Evolutionary conservation across 37 sponge, comb jelly and placozoan genomes (phyloP).

Genomic region (Mnemiopsis leidyi): DNA sequence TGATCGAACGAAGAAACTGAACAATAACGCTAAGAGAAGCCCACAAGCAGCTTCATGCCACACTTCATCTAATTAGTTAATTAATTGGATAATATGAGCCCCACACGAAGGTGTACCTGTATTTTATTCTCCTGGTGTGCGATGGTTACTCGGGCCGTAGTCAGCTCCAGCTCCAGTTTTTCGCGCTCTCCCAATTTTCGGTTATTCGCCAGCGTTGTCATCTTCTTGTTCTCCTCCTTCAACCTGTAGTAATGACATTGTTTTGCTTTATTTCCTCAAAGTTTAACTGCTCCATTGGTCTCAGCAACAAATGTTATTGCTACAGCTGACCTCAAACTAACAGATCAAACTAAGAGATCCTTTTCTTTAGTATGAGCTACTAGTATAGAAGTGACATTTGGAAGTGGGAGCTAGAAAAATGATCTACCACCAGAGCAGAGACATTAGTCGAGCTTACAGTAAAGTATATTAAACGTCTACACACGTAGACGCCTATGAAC

Average conservation of each 20-base stretch:
- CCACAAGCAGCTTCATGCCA: not conserved
- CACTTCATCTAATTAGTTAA: not conserved
- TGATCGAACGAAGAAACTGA: not conserved
- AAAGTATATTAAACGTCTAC: no score
- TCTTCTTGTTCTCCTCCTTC: constrained; percentile 46
- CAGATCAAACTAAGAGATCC: no score
- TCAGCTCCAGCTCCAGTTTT: constrained; percentile 37
- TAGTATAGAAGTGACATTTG: no score
- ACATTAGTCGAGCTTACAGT: no score
- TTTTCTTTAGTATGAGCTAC: no score
- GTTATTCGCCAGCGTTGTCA: constrained; percentile 14
- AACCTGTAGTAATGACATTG: not conserved
- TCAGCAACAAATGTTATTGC: no score
- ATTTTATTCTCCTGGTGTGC: constrained; percentile 59
- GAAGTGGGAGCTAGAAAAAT: no score
- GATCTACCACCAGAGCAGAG: no score
- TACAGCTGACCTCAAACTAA: no score
- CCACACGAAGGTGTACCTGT: constrained; percentile 9
- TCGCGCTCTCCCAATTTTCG: constrained; percentile 25
- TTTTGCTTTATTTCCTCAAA: no score
- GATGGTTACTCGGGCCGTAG: constrained; percentile 38
- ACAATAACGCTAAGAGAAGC: not conserved
- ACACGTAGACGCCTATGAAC: no score
- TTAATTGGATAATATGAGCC: not conserved
- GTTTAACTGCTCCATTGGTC: no score